Percentiles rank a stretch among this genome's conserved stretches.
Conservation (phyloP, 2,797 vertebrate species). For the Loris lydekkerianus region DNA sequence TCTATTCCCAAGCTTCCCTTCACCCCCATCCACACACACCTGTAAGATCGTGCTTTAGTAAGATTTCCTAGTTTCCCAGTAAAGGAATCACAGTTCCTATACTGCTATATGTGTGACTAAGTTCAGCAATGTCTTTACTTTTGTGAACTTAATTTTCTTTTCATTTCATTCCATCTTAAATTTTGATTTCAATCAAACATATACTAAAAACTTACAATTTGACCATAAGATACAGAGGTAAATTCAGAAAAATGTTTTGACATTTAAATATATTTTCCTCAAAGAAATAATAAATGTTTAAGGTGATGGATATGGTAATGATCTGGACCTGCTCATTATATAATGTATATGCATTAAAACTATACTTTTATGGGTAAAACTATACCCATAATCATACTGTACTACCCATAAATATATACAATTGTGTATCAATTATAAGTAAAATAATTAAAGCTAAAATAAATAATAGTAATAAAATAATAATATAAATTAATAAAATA, state of each 20-base stretch:
- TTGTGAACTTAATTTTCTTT: slow-evolving; percentile 39
- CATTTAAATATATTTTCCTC: slow-evolving; percentile 15
- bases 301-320: background rate
- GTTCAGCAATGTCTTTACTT: background rate
- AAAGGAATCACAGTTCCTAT: background rate
- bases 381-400: background rate
- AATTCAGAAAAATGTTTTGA: slow-evolving; percentile 50
- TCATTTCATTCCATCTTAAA: background rate
- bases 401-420: background rate
- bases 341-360: background rate
- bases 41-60: background rate
- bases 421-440: background rate
- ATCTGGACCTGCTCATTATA: background rate
- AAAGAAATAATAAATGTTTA: background rate
- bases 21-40: background rate
- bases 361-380: background rate
- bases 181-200: slow-evolving; percentile 5
- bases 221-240: background rate
- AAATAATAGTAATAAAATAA: background rate
- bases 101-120: background rate
- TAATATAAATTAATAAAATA: background rate
- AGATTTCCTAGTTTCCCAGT: background rate
- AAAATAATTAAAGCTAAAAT: background rate
- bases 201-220: background rate
- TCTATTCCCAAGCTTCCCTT: background rate